Conservation (phyloP, 1,140 invertebrate genomes). For the Plectrocnemia conspersa region DNA sequence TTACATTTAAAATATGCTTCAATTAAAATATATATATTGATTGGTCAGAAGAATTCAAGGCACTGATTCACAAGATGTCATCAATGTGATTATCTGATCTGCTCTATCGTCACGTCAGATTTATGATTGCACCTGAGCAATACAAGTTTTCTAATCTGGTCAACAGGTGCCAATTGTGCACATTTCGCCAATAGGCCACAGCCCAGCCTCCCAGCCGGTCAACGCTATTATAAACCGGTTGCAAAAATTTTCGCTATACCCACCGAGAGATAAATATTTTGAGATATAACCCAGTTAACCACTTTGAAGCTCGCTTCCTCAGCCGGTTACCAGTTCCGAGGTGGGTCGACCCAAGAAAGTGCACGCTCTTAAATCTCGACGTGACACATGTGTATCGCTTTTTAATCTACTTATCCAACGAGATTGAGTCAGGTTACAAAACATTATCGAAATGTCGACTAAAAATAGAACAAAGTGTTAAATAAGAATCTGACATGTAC, state of each 20-base stretch:
- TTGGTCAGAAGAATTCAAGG: no score
- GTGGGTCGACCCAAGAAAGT: not conserved
- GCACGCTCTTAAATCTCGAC: slow-evolving; percentile 1
- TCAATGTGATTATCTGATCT: no score
- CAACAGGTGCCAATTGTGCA: slow-evolving; percentile 15
- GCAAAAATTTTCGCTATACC: slow-evolving; percentile 21
- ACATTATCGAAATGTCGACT: not conserved
- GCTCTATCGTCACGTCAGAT: no score
- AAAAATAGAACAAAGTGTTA: not conserved
- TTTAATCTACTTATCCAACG: not conserved
- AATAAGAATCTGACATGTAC: not conserved
- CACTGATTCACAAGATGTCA: no score
- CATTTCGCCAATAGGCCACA: slow-evolving; percentile 14
- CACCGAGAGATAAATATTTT: slow-evolving; percentile 28
- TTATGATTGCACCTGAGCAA: no score
- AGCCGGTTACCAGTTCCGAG: slow-evolving; percentile 5
- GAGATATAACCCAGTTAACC: slow-evolving; percentile 26
- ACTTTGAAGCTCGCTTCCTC: slow-evolving; percentile 13
- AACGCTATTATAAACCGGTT: slow-evolving; percentile 20
- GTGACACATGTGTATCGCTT: not conserved
- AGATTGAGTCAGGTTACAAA: not conserved
- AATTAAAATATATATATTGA: no score
- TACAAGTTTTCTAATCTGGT: slow-evolving; percentile 20
- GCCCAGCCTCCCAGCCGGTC: slow-evolving; percentile 4
- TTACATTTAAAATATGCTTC: no score